Evolutionary conservation across 2,797 vertebrate genomes (phyloP).

Genomic region (Loris lydekkerianus): DNA sequence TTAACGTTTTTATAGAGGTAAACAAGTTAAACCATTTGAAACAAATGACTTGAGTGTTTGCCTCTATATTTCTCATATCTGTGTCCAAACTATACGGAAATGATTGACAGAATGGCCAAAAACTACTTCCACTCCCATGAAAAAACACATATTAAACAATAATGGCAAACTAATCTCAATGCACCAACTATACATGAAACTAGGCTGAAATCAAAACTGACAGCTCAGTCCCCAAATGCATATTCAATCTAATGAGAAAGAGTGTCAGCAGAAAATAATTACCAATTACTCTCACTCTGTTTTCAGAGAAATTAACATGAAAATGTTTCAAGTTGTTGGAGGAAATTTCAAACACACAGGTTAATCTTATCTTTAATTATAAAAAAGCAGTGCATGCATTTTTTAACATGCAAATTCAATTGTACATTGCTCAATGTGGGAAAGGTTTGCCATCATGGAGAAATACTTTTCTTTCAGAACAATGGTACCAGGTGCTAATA

Average conservation of each 20-base stretch:
- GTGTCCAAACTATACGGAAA: slow-evolving; percentile 51
- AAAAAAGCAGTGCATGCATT: slow-evolving; percentile 69
- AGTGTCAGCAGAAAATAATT: slow-evolving; percentile 81
- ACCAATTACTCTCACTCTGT: slow-evolving; percentile 70
- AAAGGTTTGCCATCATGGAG: slow-evolving; percentile 60
- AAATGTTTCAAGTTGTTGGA: slow-evolving; percentile 77
- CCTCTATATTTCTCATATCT: slow-evolving; percentile 10
- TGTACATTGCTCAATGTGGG: slow-evolving; percentile 50
- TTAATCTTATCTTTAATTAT: slow-evolving; percentile 82
- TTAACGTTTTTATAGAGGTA: not conserved
- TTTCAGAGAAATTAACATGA: slow-evolving; percentile 78
- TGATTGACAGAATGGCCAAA: slow-evolving; percentile 72
- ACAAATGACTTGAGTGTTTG: not conserved
- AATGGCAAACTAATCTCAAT: slow-evolving; percentile 82
- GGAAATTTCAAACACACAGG: slow-evolving; percentile 73
- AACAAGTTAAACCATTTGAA: slow-evolving; percentile 54
- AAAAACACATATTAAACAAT: slow-evolving; percentile 79
- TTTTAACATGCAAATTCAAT: slow-evolving; percentile 78
- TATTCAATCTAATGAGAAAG: slow-evolving; percentile 71
- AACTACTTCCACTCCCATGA: slow-evolving; percentile 71
- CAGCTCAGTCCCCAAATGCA: slow-evolving; percentile 72
- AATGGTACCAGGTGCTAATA: slow-evolving; percentile 80
- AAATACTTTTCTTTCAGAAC: slow-evolving; percentile 77
- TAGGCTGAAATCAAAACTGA: slow-evolving; percentile 79
- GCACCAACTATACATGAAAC: slow-evolving; percentile 69